These are phyloP conservation scores for Meiosimyza decipiens DNA, from an alignment of 2,888 invertebrate genomes.

Conservation along the genomic window DNA sequence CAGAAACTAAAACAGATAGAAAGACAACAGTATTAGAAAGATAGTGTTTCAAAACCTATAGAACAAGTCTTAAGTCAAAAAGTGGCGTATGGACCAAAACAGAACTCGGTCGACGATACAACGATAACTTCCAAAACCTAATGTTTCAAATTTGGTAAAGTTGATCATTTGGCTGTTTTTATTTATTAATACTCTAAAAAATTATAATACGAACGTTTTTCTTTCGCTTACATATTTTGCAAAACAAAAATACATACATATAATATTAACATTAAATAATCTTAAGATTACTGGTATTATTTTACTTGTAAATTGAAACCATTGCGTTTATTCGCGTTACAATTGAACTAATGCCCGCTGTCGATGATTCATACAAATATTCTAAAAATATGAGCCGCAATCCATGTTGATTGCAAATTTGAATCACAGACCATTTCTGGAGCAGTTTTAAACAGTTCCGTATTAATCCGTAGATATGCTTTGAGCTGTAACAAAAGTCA, in stretches of 20 bases:
- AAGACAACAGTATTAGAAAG: too few species aligned
- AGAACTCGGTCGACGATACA: too few species aligned
- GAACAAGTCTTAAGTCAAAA: too few species aligned
- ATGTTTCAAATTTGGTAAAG: conserved; percentile 32
- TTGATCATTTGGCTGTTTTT: conserved; percentile 32
- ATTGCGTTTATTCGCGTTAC: conserved; percentile 60
- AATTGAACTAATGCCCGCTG: conserved; percentile 59
- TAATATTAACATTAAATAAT: too few species aligned
- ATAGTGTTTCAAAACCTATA: too few species aligned
- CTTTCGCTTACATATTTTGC: conserved; percentile 25
- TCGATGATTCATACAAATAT: conserved; percentile 65
- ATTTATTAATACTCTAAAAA: conserved; percentile 24
- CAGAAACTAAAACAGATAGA: too few species aligned
- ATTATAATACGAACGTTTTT: conserved; percentile 19
- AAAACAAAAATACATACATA: not conserved
- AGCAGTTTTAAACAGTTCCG: conserved; percentile 85
- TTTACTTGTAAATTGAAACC: conserved; percentile 56
- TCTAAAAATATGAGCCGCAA: conserved; percentile 67
- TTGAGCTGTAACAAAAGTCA: conserved; percentile 74
- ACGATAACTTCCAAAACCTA: conserved; percentile 17
- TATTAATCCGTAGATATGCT: conserved; percentile 86
- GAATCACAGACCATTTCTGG: conserved; percentile 83
- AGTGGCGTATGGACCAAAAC: too few species aligned
- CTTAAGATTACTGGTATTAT: too few species aligned
- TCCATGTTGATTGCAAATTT: conserved; percentile 68